Evolutionary conservation across 2,113 vertebrate genomes (phyloP).

Genomic region (Butorides virescens): DNA sequence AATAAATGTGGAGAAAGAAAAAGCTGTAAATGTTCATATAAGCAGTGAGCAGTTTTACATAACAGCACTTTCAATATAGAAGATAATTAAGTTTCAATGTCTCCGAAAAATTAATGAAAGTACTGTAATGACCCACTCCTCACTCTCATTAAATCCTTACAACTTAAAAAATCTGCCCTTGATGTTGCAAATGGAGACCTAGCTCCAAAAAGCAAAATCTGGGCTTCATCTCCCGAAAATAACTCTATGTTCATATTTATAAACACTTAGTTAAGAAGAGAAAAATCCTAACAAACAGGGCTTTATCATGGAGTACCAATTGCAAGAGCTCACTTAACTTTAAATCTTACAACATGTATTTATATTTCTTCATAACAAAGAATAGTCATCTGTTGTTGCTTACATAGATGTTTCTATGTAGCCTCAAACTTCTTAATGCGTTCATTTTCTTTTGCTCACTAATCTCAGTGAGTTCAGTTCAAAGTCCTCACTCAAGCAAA

Average conservation of each 20-base stretch:
- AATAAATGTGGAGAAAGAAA: conserved; percentile 46
- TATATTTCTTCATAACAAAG: neutral
- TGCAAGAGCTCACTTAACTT: neutral
- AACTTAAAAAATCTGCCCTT: conserved; percentile 9
- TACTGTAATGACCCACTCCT: neutral
- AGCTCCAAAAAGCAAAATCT: neutral
- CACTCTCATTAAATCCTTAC: neutral
- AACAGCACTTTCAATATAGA: conserved; percentile 18
- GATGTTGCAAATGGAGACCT: neutral
- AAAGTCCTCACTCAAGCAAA: neutral
- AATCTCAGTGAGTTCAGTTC: neutral
- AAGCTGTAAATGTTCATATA: conserved; percentile 1
- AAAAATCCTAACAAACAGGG: neutral
- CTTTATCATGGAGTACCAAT: neutral
- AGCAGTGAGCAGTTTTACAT: neutral
- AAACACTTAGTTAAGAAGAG: conserved; percentile 4
- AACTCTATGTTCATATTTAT: neutral
- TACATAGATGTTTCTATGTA: neutral
- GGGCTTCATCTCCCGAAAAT: conserved; percentile 16
- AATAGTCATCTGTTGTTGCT: neutral
- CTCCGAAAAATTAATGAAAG: neutral
- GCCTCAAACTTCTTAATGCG: neutral
- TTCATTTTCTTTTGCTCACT: neutral
- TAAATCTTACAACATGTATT: neutral
- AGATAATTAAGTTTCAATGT: conserved; percentile 11